A percentile compares a stretch with the other conserved stretches of the same genome.
phyloP scores from a whole-genome alignment of 2,797 vertebrate genomes.

The Gorsachius magnificus region DNA sequence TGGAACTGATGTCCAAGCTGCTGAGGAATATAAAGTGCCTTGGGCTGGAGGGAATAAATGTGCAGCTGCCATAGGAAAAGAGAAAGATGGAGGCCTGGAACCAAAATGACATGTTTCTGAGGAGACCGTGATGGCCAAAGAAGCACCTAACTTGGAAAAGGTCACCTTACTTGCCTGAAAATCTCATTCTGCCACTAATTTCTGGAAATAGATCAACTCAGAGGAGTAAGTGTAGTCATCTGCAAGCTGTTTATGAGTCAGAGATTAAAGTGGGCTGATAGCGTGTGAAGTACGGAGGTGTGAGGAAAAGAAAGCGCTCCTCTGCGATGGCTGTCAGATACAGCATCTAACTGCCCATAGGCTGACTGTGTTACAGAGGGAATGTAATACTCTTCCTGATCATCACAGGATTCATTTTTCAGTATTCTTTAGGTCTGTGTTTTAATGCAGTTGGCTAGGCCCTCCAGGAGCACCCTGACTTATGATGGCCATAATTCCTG shows the following conservation, averaged over 20 bases:
- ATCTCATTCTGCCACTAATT: not conserved
- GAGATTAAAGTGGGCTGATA: constrained; percentile 29
- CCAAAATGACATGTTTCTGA: not conserved
- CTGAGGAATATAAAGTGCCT: not conserved
- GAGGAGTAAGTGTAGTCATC: not conserved
- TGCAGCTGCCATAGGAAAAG: not conserved
- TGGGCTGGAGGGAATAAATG: not conserved
- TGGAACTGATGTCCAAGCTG: not conserved
- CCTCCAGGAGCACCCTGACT: not conserved
- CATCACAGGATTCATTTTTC: not conserved
- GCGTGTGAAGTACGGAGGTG: not conserved
- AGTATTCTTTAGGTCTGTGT: not conserved
- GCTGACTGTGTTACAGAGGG: not conserved
- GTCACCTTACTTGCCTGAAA: constrained; percentile 13
- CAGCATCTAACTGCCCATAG: not conserved
- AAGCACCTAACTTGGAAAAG: not conserved
- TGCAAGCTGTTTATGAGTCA: constrained; percentile 23
- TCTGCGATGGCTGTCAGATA: not conserved
- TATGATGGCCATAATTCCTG: not conserved
- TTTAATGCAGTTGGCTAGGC: not conserved
- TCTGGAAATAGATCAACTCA: constrained; percentile 11
- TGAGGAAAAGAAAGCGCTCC: constrained; percentile 8
- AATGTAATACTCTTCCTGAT: not conserved
- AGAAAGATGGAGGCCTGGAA: not conserved
- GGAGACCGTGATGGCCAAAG: not conserved